These are phyloP conservation scores for Mythimna albipuncta DNA, from an alignment of 2,888 invertebrate species.

Conservation along the genomic window DNA sequence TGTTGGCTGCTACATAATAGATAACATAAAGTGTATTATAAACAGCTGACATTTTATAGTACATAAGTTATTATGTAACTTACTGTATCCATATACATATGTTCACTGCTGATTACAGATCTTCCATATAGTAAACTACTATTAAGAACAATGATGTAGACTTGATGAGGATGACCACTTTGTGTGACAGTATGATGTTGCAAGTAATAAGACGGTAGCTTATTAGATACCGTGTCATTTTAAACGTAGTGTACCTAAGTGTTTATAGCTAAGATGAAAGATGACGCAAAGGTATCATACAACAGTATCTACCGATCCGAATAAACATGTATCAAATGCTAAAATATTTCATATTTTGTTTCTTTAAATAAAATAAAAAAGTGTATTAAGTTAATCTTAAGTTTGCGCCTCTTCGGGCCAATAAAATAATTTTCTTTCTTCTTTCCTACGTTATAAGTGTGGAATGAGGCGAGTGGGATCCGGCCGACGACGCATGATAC, in stretches of 20 bases:
- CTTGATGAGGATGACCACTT: not conserved
- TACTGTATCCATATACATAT: not conserved
- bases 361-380: too few relatives aligned
- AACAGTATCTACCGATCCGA: not conserved
- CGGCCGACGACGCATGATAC: too few relatives aligned
- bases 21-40: slow-evolving; percentile 11
- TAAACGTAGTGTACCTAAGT: not conserved
- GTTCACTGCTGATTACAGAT: not conserved
- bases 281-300: not conserved
- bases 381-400: too few relatives aligned
- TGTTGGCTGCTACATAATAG: slow-evolving; percentile 6
- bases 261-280: slow-evolving; percentile 1
- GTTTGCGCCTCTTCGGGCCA: too few relatives aligned
- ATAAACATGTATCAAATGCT: not conserved
- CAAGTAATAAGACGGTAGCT: not conserved
- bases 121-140: not conserved
- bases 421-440: too few relatives aligned
- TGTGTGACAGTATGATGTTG: not conserved
- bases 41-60: slow-evolving; percentile 1
- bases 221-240: not conserved
- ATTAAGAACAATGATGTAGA: not conserved
- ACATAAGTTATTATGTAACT: slow-evolving; percentile 7
- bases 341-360: not conserved
- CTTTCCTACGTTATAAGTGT: too few relatives aligned
- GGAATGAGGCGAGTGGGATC: too few relatives aligned